Evolutionary conservation across 2,113 vertebrate genomes (phyloP), one percentile per base, ranked within the genome.

Genomic region (Ramphastos sulfuratus): DNA sequence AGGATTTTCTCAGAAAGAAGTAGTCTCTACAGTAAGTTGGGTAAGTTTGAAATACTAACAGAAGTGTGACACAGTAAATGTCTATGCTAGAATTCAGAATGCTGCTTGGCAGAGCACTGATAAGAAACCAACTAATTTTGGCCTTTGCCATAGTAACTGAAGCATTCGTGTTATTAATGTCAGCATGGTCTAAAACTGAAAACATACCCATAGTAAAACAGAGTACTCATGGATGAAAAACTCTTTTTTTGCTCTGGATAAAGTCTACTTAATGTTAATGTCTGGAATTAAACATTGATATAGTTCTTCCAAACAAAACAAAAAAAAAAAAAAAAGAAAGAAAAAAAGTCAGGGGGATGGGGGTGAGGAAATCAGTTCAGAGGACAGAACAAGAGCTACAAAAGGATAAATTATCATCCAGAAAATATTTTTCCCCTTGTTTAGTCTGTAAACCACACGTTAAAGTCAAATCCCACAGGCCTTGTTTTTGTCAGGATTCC

Each of bases 401-500:
- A 79, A 92, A 77, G 4, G 8, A 78, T 28, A n/a, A 86, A n/a
- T 30, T 39, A 33, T 31, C n/a, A 72, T 54, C 31, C 70, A 91
- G 58, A 77, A 74, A 54, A 82, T 4, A 60, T 24, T 60, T 77
- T 77, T 31, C 83, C 28, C 72, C 44, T 50, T 89, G 67, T 82
- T 85, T 81, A 75, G 28, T 69, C 50, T 27, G n/a, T 42, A 86
- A 91, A 69, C 30, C 39, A 78, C 37, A 75, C 8, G 5, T 65
- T 50, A 58, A 28, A 75, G 59, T 27, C 72, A 94, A 89, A 75
- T 65, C 92, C 82, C 71, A 56, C 8, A 52, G 58, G 75, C 19
- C 64, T 94, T 77, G 69, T 72, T 93, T 93, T 85, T 50, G 25
- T 92, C 76, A 81, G 86, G 87, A 82, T 82, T 86, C 87, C 80